These are phyloP conservation scores for Diglossa brunneiventris DNA, from an alignment of 2,113 vertebrate species.

Conservation along the genomic window DNA sequence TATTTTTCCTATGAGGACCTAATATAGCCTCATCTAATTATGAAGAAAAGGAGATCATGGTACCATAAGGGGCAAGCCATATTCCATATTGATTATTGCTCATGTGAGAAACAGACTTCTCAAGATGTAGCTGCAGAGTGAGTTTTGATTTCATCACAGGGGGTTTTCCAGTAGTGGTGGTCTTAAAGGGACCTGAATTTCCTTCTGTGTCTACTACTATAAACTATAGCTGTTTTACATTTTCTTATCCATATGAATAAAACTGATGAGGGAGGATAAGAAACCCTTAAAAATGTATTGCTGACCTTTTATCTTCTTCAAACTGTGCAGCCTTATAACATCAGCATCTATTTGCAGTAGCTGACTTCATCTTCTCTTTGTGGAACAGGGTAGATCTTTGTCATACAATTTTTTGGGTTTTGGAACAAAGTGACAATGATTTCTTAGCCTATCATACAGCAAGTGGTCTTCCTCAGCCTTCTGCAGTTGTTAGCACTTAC, in stretches of 20 bases:
- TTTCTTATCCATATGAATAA: background rate
- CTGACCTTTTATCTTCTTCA: background rate
- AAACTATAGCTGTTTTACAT: background rate
- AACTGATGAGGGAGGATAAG: background rate
- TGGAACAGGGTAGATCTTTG: background rate
- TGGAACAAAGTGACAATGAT: background rate
- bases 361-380: background rate
- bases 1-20: background rate
- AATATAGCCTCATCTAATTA: background rate
- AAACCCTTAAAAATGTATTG: background rate
- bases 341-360: background rate
- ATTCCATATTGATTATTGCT: background rate
- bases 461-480: background rate
- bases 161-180: background rate
- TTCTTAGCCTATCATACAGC: background rate
- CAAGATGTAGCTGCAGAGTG: background rate
- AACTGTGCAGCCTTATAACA: background rate
- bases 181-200: background rate
- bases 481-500: fast-evolving
- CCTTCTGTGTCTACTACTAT: background rate
- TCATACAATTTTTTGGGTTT: background rate
- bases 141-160: background rate
- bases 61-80: background rate
- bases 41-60: background rate
- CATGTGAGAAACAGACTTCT: background rate